Evolutionary conservation across 2,797 vertebrate species (phyloP), one percentile per base, ranked within the genome.

Genomic region (Pseudopleuronectes americanus): DNA sequence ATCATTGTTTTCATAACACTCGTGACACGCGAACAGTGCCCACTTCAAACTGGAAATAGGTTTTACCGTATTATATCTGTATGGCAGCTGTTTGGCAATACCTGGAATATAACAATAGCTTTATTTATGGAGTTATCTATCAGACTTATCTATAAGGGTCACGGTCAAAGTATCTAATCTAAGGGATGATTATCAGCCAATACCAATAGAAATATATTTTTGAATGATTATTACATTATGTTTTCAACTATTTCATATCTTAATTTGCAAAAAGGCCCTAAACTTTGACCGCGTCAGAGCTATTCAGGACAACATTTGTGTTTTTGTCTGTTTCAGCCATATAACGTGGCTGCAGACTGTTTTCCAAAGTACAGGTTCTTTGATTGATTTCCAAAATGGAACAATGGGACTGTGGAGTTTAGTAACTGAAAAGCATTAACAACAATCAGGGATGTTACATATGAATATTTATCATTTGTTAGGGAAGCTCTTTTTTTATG

Each of bases 31-130:
- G 68, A 84, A 83, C 68, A 60, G 61, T n/a, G 41, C 55, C 84
- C 78, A 65, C 68, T 63, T 77, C 60, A 31, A 61, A 83, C 62
- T 74, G 60, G 69, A 81, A 78, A 64, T 56, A 61, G 75, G 77
- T 51, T 4, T 28, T 71, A 77, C 75, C 71, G 21, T 68, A 57
- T 64, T 67, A 57, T 36, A 51, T 81, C 43, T 84, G 79, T 67
- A 67, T 81, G 79, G 63, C 65, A 69, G 69, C 52, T 60, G 31
- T 57, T 64, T 55, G 45, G 26, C 43, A n/a, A 58, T 41, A 58
- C 58, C 52, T 68, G 48, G 57, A 80, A 72, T 61, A 36, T 8
- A 41, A 61, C 48, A 52, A 24, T 6, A 60, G 13, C 28, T 74
- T 67, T 33, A 53, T 58, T 64, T 53, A 45, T 64, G 13, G 36